Percentiles rank a stretch among this genome's conserved stretches.
These are phyloP conservation scores for Lasioglossum figueresi DNA, from an alignment of 2,888 invertebrate genomes.

Conservation along the genomic window DNA sequence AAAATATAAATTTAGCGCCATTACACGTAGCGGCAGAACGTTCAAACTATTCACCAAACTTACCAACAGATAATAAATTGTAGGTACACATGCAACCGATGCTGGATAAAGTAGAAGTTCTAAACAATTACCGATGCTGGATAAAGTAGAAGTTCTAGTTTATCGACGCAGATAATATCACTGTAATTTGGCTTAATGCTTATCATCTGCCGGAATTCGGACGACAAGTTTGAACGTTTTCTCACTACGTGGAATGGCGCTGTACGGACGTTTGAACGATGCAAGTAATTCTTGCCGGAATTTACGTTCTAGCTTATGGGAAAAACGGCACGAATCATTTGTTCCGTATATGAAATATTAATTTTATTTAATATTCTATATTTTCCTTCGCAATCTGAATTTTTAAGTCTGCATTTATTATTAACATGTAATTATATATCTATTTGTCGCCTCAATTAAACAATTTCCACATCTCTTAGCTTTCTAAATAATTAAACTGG, in stretches of 20 bases:
- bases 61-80: neutral
- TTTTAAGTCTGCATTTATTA: neutral
- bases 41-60: neutral
- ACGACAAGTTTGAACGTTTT: neutral
- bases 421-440: no score
- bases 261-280: neutral
- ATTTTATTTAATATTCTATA: neutral
- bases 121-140: no score
- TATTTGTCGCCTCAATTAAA: no score
- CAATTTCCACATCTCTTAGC: neutral
- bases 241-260: neutral
- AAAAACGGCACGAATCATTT: neutral
- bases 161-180: no score
- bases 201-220: neutral
- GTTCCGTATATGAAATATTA: neutral
- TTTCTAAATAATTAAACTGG: neutral
- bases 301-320: neutral
- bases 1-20: neutral
- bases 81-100: no score
- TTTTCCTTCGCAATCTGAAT: neutral
- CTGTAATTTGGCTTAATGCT: no score
- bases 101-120: no score
- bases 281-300: neutral
- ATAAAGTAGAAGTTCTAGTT: no score
- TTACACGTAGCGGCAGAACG: no score